phyloP scores from a whole-genome alignment of 2,888 invertebrate species.

The Drosophila nigricruria region DNA sequence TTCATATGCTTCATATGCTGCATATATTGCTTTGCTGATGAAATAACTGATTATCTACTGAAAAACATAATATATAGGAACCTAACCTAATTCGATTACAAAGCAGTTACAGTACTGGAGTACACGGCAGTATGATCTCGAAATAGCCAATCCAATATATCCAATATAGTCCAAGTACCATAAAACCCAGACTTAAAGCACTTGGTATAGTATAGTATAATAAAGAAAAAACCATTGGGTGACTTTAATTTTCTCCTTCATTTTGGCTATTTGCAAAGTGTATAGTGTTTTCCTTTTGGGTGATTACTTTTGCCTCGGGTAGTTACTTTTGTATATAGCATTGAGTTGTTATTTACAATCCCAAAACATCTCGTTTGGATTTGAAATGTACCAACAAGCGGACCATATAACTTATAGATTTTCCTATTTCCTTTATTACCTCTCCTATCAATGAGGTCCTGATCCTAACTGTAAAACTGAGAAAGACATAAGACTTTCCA shows the following conservation, averaged over 20 bases:
- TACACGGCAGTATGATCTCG: not conserved
- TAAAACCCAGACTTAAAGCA: too few relatives aligned
- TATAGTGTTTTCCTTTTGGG: too few relatives aligned
- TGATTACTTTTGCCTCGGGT: too few relatives aligned
- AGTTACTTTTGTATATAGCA: too few relatives aligned
- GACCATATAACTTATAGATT: not conserved
- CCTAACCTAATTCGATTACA: not conserved
- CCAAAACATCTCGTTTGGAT: not conserved
- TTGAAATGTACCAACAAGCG: not conserved
- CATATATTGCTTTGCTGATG: too few relatives aligned
- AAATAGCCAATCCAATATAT: not conserved
- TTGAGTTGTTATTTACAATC: not conserved
- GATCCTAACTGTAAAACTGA: not conserved
- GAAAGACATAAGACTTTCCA: not conserved
- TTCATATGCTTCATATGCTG: slow-evolving; percentile 5
- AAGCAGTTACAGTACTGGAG: not conserved
- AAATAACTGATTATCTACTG: not conserved
- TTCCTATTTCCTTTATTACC: not conserved
- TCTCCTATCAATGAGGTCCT: not conserved
- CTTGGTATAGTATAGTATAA: too few relatives aligned
- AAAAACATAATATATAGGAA: not conserved
- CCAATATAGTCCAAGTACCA: not conserved
- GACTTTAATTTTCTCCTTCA: too few relatives aligned
- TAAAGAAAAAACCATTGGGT: too few relatives aligned
- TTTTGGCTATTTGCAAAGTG: too few relatives aligned